These are phyloP conservation scores for Pristionchus pacificus DNA, from an alignment of 1,140 invertebrate genomes.

Conservation along the genomic window DNA sequence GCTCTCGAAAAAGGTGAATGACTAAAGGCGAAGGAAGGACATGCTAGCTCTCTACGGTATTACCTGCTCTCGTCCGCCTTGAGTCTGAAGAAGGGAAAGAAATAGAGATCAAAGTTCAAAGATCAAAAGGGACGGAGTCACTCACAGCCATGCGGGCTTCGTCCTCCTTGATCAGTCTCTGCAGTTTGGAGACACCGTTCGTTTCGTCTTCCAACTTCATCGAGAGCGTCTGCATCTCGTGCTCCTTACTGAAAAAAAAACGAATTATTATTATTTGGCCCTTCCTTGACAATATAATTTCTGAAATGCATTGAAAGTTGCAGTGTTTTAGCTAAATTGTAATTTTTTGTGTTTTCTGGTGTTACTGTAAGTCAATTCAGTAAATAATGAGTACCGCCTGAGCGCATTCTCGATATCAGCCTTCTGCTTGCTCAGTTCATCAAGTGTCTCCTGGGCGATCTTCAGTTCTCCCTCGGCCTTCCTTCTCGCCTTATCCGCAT, in stretches of 20 bases:
- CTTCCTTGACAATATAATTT: too few relatives aligned
- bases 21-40: too few relatives aligned
- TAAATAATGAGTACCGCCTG: too few relatives aligned
- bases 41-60: too few relatives aligned
- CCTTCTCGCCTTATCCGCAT: slow-evolving; percentile 85
- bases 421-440: slow-evolving; percentile 43
- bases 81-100: background rate
- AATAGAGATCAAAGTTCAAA: background rate
- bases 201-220: slow-evolving; percentile 94
- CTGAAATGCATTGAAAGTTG: too few relatives aligned
- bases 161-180: slow-evolving; percentile 97
- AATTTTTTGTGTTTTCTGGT: background rate
- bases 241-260: slow-evolving; percentile 44
- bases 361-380: too few relatives aligned
- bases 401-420: slow-evolving; percentile 46
- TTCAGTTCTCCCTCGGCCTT: slow-evolving; percentile 86
- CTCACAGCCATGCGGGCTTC: slow-evolving; percentile 72
- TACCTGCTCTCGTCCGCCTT: too few relatives aligned
- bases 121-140: too few relatives aligned
- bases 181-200: slow-evolving; percentile 83
- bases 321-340: too few relatives aligned
- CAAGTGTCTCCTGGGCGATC: slow-evolving; percentile 73
- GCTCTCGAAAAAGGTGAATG: too few relatives aligned
- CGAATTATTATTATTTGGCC: too few relatives aligned
- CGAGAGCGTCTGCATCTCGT: slow-evolving; percentile 48